Evolutionary conservation across 2,888 invertebrate species (phyloP).

Genomic region (Onchidella celtica): DNA sequence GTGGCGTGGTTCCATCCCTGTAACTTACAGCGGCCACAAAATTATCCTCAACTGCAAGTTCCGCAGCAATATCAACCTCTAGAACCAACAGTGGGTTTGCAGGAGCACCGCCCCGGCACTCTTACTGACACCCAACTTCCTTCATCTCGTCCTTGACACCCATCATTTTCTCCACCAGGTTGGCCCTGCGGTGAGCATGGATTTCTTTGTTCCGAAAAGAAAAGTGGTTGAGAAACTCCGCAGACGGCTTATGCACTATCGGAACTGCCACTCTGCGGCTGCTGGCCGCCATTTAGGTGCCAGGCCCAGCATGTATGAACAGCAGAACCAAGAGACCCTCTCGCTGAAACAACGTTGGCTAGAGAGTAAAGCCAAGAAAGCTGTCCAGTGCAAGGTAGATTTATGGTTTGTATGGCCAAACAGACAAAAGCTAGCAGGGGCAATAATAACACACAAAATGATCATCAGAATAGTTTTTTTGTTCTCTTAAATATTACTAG

Average conservation of each 20-base stretch:
- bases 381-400: too few relatives aligned
- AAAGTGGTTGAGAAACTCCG: slow-evolving; percentile 88
- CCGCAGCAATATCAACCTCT: not conserved
- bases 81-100: slow-evolving; percentile 19
- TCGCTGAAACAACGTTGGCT: slow-evolving; percentile 93
- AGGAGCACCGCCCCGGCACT: slow-evolving; percentile 37
- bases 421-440: slow-evolving; percentile 58
- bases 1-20: too few relatives aligned
- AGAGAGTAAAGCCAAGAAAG: slow-evolving; percentile 93
- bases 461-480: slow-evolving; percentile 69
- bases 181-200: slow-evolving; percentile 73
- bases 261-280: slow-evolving; percentile 91
- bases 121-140: not conserved
- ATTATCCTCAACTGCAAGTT: not conserved
- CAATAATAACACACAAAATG: slow-evolving; percentile 56
- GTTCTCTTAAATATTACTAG: too few relatives aligned
- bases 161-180: slow-evolving; percentile 5
- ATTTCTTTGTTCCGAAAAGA: slow-evolving; percentile 80
- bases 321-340: slow-evolving; percentile 92
- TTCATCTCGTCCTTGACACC: not conserved
- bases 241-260: slow-evolving; percentile 90
- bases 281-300: slow-evolving; percentile 93
- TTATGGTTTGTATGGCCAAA: too few relatives aligned
- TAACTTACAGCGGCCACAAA: not conserved
- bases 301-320: slow-evolving; percentile 92